phyloP scores from a whole-genome alignment of 2,888 invertebrate genomes.

The Temnothorax ravouxi region DNA sequence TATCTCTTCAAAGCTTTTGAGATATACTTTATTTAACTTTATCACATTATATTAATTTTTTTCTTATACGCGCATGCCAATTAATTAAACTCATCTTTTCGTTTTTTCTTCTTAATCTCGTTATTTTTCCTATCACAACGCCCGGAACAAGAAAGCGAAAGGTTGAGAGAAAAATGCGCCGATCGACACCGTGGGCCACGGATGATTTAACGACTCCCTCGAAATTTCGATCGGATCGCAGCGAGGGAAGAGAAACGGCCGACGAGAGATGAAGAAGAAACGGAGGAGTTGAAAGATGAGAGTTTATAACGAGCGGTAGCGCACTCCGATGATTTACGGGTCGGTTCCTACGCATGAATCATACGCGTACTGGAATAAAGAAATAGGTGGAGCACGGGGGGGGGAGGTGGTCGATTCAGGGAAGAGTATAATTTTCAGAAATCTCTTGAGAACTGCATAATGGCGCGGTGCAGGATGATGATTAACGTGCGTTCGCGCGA shows the following conservation, averaged over 20 bases:
- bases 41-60: conserved; percentile 1
- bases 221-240: conserved; percentile 81
- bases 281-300: conserved; percentile 62
- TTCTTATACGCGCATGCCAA: conserved; percentile 64
- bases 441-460: conserved; percentile 14
- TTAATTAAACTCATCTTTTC: conserved; percentile 68
- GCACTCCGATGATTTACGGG: conserved; percentile 77
- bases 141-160: conserved; percentile 45
- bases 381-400: conserved; percentile 57
- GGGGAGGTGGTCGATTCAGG: conserved; percentile 10
- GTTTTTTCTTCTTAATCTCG: conserved; percentile 27
- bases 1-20: not conserved
- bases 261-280: conserved; percentile 66
- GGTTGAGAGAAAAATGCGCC: conserved; percentile 67
- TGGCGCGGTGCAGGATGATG: conserved; percentile 9
- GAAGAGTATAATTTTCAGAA: conserved; percentile 46
- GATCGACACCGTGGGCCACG: conserved; percentile 72
- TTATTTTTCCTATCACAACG: conserved; percentile 27
- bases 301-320: conserved; percentile 70
- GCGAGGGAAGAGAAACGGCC: conserved; percentile 70
- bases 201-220: conserved; percentile 81
- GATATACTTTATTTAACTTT: conserved; percentile 26
- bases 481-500: conserved; percentile 12
- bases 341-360: conserved; percentile 72
- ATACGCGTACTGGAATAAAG: conserved; percentile 72